Evolutionary conservation across 2,888 invertebrate genomes (phyloP).

Genomic region (Hydropsyche betteni): DNA sequence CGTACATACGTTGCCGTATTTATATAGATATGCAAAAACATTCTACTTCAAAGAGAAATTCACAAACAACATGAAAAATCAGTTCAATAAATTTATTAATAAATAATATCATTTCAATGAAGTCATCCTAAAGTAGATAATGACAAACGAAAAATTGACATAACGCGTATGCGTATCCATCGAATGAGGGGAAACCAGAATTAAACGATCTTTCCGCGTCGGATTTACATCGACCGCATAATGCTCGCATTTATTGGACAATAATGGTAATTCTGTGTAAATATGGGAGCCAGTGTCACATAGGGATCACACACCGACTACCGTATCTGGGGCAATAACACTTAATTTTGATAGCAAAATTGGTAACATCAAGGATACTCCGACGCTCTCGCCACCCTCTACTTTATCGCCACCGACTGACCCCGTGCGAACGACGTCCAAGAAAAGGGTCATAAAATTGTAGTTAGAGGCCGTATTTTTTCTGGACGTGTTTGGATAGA

Average conservation of each 20-base stretch:
- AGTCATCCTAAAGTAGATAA: neutral
- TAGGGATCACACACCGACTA: neutral
- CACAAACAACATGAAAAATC: neutral
- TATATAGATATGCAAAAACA: too few species aligned
- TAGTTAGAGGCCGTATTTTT: neutral
- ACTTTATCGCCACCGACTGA: neutral
- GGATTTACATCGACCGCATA: conserved; percentile 20
- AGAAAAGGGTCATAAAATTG: neutral
- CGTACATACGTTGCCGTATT: too few species aligned
- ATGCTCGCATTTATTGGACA: conserved; percentile 45
- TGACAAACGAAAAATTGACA: neutral
- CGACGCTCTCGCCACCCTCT: neutral
- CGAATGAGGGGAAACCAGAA: neutral
- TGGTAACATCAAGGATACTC: conserved; percentile 22
- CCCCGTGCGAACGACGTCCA: neutral
- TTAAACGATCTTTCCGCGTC: neutral
- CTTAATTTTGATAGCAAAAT: conserved; percentile 33
- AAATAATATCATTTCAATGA: neutral
- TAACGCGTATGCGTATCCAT: neutral
- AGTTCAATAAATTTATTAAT: neutral
- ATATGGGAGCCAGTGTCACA: conserved; percentile 38
- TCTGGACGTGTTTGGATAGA: too few species aligned
- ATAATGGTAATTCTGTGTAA: conserved; percentile 51
- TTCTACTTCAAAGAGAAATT: neutral
- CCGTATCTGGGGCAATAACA: conserved; percentile 28